Percentiles rank a stretch among this genome's conserved stretches.
These are phyloP conservation scores for Ciconia nigra DNA, from an alignment of 2,797 vertebrate species.

Conservation along the genomic window DNA sequence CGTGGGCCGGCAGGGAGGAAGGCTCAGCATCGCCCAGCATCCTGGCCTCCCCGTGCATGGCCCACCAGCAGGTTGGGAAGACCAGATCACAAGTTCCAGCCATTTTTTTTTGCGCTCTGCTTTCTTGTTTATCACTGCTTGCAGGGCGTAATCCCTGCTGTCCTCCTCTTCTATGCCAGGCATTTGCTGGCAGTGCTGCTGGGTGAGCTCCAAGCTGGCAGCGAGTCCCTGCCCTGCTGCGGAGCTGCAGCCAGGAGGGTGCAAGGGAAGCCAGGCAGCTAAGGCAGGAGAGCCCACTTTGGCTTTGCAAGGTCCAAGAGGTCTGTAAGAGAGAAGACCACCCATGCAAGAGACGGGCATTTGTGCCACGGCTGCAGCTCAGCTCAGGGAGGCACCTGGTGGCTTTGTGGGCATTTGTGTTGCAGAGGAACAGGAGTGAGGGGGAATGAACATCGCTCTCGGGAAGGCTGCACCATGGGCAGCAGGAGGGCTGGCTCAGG, in stretches of 20 bases:
- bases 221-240: not conserved
- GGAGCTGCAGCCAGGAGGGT: not conserved
- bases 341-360: not conserved
- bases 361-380: not conserved
- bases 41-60: rapidly evolving
- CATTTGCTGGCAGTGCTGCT: not conserved
- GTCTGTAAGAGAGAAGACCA: not conserved
- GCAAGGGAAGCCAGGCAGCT: not conserved
- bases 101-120: not conserved
- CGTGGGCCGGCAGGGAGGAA: not conserved
- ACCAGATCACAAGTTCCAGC: not conserved
- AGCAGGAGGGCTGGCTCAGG: not conserved
- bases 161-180: not conserved
- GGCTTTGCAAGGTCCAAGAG: not conserved
- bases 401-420: not conserved
- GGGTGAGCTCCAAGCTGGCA: not conserved
- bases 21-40: not conserved
- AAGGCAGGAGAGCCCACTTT: not conserved
- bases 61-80: rapidly evolving
- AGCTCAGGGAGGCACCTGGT: not conserved
- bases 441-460: not conserved
- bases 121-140: not conserved
- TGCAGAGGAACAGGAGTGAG: not conserved
- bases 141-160: not conserved
- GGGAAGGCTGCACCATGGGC: not conserved